These are phyloP conservation scores for Rousettus leschenaultii DNA, from an alignment of 2,113 vertebrate species.

Conservation along the genomic window DNA sequence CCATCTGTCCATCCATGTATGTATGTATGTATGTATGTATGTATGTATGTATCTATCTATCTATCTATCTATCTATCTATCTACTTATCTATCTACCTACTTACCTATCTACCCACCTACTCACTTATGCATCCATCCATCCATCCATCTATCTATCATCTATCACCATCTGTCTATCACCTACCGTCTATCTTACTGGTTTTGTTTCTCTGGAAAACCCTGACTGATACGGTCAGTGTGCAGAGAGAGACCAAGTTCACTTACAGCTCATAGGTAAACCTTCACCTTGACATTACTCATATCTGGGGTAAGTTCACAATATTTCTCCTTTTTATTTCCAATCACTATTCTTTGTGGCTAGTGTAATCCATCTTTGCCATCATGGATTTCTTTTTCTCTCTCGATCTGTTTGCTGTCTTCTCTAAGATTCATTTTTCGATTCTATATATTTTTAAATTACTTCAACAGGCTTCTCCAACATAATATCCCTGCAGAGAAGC, in stretches of 20 bases:
- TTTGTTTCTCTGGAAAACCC: neutral
- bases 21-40: too few relatives aligned
- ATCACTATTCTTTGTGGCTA: neutral
- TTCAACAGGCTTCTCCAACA: neutral
- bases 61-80: neutral
- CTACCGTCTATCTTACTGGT: neutral
- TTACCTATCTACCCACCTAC: too few relatives aligned
- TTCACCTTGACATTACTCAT: accelerated
- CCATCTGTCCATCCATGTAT: too few relatives aligned
- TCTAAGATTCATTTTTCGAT: neutral
- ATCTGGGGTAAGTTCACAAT: neutral
- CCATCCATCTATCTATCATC: neutral
- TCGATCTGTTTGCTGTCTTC: neutral
- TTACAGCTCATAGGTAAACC: accelerated
- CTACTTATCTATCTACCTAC: neutral
- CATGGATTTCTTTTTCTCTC: neutral
- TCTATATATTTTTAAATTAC: neutral
- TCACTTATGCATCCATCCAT: too few relatives aligned
- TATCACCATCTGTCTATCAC: neutral
- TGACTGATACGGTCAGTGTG: neutral
- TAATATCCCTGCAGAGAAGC: neutral
- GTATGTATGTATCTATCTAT: too few relatives aligned
- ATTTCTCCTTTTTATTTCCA: neutral
- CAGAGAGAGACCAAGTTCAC: accelerated
- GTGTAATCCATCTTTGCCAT: accelerated